These are phyloP conservation scores for Epinotia ramella DNA, from an alignment of 2,888 invertebrate species.

Conservation along the genomic window DNA sequence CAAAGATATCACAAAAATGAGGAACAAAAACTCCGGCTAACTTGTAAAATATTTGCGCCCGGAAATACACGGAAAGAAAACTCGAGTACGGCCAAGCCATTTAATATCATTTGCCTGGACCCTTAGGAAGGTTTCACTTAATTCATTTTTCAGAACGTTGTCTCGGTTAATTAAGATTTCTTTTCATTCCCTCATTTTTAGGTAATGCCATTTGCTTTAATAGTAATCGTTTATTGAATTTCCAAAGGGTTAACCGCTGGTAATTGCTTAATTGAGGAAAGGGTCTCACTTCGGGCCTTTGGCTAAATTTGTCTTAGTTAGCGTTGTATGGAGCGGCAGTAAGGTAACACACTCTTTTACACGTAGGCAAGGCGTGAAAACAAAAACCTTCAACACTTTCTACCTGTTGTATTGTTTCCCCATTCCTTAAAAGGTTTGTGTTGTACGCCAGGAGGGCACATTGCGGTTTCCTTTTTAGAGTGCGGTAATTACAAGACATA, in stretches of 20 bases:
- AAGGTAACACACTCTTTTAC: slow-evolving; percentile 50
- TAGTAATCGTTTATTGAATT: slow-evolving; percentile 63
- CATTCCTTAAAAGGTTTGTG: slow-evolving; percentile 53
- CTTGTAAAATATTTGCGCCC: slow-evolving; percentile 39
- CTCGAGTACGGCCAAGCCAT: slow-evolving; percentile 41
- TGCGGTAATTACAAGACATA: slow-evolving; percentile 38
- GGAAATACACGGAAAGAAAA: slow-evolving; percentile 30
- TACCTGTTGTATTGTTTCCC: slow-evolving; percentile 49
- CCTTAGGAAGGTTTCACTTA: slow-evolving; percentile 44
- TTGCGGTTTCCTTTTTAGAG: slow-evolving; percentile 36
- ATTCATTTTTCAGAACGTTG: slow-evolving; percentile 45
- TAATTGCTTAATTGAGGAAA: slow-evolving; percentile 68
- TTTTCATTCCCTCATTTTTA: slow-evolving; percentile 44
- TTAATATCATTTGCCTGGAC: slow-evolving; percentile 42
- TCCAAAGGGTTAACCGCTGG: slow-evolving; percentile 61
- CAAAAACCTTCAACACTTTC: slow-evolving; percentile 50
- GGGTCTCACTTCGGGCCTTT: slow-evolving; percentile 63
- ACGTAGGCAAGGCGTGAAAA: slow-evolving; percentile 45
- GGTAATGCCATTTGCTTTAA: slow-evolving; percentile 53
- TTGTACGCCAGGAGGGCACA: slow-evolving; percentile 44
- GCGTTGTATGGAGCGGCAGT: slow-evolving; percentile 54
- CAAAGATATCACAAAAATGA: slow-evolving; percentile 34
- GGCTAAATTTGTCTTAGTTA: slow-evolving; percentile 64
- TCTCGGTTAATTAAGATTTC: slow-evolving; percentile 45
- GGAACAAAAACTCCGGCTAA: slow-evolving; percentile 20